phyloP scores from a whole-genome alignment of 2,113 vertebrate species.

The Piaya cayana region DNA sequence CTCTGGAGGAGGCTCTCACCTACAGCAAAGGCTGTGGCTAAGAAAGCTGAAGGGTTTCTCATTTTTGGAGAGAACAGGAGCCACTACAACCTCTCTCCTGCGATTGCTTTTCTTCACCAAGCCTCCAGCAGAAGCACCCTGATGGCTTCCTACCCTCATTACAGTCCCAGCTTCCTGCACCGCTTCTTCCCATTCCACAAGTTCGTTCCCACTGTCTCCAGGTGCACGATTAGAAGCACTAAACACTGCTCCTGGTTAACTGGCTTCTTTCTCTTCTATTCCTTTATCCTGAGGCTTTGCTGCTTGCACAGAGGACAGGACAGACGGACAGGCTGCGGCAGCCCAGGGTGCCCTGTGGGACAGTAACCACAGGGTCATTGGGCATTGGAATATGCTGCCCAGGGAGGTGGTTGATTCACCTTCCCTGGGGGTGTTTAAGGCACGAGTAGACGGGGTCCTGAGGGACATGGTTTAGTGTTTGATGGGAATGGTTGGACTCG shows the following conservation, averaged over 20 bases:
- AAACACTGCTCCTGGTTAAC: neutral
- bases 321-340: constrained; percentile 13
- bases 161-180: neutral
- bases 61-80: neutral
- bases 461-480: too few species aligned
- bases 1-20: constrained; percentile 22
- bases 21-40: constrained; percentile 5
- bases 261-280: neutral
- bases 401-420: too few species aligned
- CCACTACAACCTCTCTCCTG: neutral
- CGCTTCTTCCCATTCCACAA: neutral
- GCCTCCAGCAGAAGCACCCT: neutral
- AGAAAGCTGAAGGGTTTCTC: neutral
- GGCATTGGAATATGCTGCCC: too few species aligned
- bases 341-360: neutral
- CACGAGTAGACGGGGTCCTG: too few species aligned
- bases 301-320: neutral
- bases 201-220: neutral
- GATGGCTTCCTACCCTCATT: neutral
- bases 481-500: too few species aligned
- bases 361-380: neutral
- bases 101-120: neutral
- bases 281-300: neutral
- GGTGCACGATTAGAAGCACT: rapidly evolving
- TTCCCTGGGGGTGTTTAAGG: too few species aligned